Conservation (phyloP, 2,797 vertebrate species). For the Micromesistius poutassou region DNA sequence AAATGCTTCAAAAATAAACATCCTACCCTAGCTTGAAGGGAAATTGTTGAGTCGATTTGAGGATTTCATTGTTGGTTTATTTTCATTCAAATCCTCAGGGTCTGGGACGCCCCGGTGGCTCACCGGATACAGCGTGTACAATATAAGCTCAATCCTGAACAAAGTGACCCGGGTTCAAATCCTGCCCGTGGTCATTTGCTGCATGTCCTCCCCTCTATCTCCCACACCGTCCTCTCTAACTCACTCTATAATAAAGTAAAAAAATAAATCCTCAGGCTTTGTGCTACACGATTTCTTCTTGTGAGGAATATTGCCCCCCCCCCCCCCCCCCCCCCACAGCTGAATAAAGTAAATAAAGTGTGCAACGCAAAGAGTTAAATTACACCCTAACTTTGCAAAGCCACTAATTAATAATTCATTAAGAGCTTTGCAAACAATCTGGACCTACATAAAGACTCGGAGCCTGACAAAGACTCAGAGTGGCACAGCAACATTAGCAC, state of each 20-base stretch:
- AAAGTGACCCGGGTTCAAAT: no score
- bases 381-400: conserved; percentile 61
- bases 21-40: conserved; percentile 34
- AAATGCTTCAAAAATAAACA: no score
- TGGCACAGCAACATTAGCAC: conserved; percentile 58
- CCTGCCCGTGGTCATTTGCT: no score
- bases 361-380: conserved; percentile 64
- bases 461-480: conserved; percentile 57
- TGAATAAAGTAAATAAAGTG: conserved; percentile 72
- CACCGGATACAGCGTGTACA: no score
- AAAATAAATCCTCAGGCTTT: conserved; percentile 48
- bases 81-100: conserved; percentile 35
- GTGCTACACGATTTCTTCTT: conserved; percentile 41
- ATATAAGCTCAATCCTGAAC: no score
- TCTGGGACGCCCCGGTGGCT: conserved; percentile 18
- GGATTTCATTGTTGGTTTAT: conserved; percentile 42
- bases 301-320: conserved; percentile 68
- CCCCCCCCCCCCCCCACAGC: conserved; percentile 42
- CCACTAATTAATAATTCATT: conserved; percentile 74
- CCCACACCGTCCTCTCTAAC: no score
- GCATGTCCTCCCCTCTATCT: no score
- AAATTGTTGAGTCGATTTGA: conserved; percentile 56
- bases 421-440: conserved; percentile 56
- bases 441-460: conserved; percentile 52
- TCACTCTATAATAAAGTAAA: no score